Base-by-base conservation (phyloP, 2,113 vertebrate species). In the Cygnus buccinator region DNA sequence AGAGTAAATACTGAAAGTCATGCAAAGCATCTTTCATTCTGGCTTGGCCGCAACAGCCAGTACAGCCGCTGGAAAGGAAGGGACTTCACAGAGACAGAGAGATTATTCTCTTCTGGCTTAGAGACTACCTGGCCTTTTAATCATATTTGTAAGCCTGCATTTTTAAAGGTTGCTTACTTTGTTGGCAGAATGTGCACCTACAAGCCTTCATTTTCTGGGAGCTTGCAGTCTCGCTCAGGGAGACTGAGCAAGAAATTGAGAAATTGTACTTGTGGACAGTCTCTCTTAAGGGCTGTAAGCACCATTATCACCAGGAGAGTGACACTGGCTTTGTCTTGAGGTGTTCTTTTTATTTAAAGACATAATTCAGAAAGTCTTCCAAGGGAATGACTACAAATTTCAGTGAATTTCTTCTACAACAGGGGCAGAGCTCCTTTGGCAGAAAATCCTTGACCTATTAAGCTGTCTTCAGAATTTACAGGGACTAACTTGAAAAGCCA, bases 1-100 rank as follows among this genome's bases (percentile, higher is more conserved):
- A 97, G 97, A 98, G 97, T 96, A 97, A 98, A 96, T 75, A 84
- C 92, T 80, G 17, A 89, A 25, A 94, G 88, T 59, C 88, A 93
- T 77, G 96, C 93, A 92, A 94, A 89, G 93, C 93, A 96, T 96
- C 96, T 86, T 90, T 96, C 93, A 46, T n/a, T 88, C 88, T 94
- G 90, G 68, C 95, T 94, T 93, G 92, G 90, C 81, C 6, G 14
- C 88, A 72, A 1, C 82, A 84, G 73, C 88, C 89, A 59, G 68
- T 17, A 72, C 48, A 80, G 92, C 88, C 4, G 0, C 93, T 95
- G 90, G 82, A 93, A 81, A 83, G 65, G 76, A 86, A 90, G 57
- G 87, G 79, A 74, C 94, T 96, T 74, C 90, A 84, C 68, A 65
- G 75, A 96, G 54, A 92, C 93, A 90, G 37, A 84, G 82, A 62